Percentiles rank a stretch among this genome's conserved stretches.
phyloP scores from a whole-genome alignment of 2,113 vertebrate species.

The human region GRCh38 chr17:63036501-63037000 shows the following conservation, averaged over 20 bases:
- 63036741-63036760: neutral
- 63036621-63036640: neutral
- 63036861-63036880: neutral
- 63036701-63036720: neutral
- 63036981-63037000: neutral
- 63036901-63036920: neutral
- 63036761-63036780: neutral
- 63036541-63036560: neutral
- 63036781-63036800: neutral
- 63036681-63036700: neutral
- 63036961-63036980: neutral
- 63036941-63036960: neutral
- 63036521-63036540: neutral
- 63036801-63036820: neutral
- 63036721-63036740: neutral
- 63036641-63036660: neutral
- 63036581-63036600: neutral
- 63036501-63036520: neutral
- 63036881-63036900: neutral
- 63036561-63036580: neutral
- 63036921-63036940: neutral
- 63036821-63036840: conserved; percentile 9
- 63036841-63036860: neutral
- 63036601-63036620: neutral
- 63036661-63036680: neutral